Evolutionary conservation across 2,888 invertebrate genomes (phyloP).

Genomic region (Phorcus lineatus): DNA sequence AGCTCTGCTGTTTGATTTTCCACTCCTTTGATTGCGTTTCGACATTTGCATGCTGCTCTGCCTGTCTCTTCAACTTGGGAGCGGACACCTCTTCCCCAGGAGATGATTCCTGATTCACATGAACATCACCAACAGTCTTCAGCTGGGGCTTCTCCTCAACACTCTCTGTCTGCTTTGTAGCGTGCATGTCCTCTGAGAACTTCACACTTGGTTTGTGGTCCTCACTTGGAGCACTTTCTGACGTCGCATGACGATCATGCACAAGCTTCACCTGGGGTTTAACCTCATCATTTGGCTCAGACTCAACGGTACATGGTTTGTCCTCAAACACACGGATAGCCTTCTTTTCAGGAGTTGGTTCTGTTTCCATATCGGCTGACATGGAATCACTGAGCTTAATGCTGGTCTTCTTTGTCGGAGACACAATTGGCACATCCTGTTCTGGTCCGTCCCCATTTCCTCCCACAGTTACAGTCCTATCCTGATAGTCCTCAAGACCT

Average conservation of each 20-base stretch:
- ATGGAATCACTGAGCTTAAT: conserved; percentile 46
- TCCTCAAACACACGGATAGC: conserved; percentile 46
- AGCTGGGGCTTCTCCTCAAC: conserved; percentile 46
- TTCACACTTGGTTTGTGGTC: conserved; percentile 31
- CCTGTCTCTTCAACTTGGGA: conserved; percentile 30
- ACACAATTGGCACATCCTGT: not conserved
- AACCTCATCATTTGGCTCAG: conserved; percentile 27
- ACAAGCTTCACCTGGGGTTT: conserved; percentile 45
- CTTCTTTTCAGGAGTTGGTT: conserved; percentile 40
- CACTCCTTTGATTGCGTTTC: conserved; percentile 52
- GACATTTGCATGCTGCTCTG: conserved; percentile 34
- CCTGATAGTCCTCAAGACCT: not conserved
- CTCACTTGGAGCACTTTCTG: conserved; percentile 34
- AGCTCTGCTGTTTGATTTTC: conserved; percentile 57
- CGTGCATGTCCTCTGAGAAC: conserved; percentile 44
- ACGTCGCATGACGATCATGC: conserved; percentile 45
- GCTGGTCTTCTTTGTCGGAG: conserved; percentile 25
- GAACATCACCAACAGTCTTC: conserved; percentile 39
- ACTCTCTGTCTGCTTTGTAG: conserved; percentile 50
- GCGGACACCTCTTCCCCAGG: conserved; percentile 39
- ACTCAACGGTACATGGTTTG: conserved; percentile 48
- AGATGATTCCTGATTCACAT: conserved; percentile 48
- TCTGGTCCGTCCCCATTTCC: not conserved
- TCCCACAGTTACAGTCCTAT: not conserved
- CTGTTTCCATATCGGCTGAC: conserved; percentile 44